Evolutionary conservation across 2,113 vertebrate genomes (phyloP), one percentile per base, ranked within the genome.

Genomic region (Brachypteracias leptosomus): DNA sequence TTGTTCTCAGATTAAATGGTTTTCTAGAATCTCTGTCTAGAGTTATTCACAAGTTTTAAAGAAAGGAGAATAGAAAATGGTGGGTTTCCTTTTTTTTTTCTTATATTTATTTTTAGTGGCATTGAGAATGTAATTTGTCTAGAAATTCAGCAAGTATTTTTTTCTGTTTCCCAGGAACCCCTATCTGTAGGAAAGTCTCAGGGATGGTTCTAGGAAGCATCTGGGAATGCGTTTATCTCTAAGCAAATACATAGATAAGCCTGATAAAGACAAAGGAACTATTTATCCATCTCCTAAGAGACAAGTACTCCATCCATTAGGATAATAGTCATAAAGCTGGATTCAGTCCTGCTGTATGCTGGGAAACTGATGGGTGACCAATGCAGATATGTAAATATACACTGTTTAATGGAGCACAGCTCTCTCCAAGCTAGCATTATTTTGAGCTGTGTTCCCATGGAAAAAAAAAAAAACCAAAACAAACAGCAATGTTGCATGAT

Each of bases 401-500:
- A 8, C 8, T 19, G 13, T 11, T 40, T 81, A 51, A 16, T 1
- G 0, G 7, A 62, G 42, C 36, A 40, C 7, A 16, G 2, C 3
- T 0, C 6, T 79, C 16, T 61, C 16, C 21, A n/a, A 62, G 25
- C 7, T 46, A 13, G 17, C 19, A 18, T 65, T 61, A 52, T 65
- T 54, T 15, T 22, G 11, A 40, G 14, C 36, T 79, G 12, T 8
- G 0, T 51, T 40, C 15, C 62, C 36, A 10, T 20, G 26, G 22
- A 21, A 18, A 62, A 35, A 14, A 29, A 51, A 52, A 29, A 11
- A 17, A 52, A 26, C 21, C 25, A 28, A 54, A 18, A 22, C 2
- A 12, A n/a, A n/a, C 25, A 21, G 10, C 6, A 42, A 8, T 18
- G 18, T 11, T 2, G 2, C 35, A 42, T 1, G 1, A 52, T 20